A percentile compares a stretch with the other conserved stretches of the same genome.
Evolutionary conservation across 1,140 invertebrate species (phyloP).

Genomic region (Palaemon carinicauda): DNA sequence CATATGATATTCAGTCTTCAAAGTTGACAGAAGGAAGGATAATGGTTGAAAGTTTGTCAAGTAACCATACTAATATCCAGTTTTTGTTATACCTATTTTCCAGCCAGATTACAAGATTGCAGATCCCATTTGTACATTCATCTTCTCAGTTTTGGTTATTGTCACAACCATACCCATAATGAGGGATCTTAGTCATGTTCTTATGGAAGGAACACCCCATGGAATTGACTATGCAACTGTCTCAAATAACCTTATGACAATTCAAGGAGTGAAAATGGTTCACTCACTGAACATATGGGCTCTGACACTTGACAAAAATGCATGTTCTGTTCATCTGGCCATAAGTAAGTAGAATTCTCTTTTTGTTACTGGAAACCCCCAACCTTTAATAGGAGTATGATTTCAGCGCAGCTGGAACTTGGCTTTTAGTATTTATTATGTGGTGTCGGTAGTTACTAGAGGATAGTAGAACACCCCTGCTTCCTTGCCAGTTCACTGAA

Average conservation of each 20-base stretch:
- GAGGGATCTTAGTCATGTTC: conserved; percentile 76
- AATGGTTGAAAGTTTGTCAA: background rate
- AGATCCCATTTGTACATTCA: conserved; percentile 88
- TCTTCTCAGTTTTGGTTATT: conserved; percentile 86
- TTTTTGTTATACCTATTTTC: conserved; percentile 46
- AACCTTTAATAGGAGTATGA: too few species aligned
- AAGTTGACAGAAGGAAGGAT: too few species aligned
- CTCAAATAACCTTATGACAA: conserved; percentile 67
- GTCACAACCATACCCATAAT: conserved; percentile 80
- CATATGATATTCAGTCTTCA: too few species aligned
- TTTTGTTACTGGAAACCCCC: too few species aligned
- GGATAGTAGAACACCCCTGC: too few species aligned
- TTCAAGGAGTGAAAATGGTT: conserved; percentile 77
- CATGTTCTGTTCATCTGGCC: conserved; percentile 78
- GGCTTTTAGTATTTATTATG: too few species aligned
- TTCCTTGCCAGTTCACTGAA: too few species aligned
- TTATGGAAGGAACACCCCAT: conserved; percentile 81
- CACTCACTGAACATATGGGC: conserved; percentile 85
- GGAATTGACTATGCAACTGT: conserved; percentile 68
- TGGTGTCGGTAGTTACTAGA: too few species aligned
- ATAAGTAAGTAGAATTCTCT: conserved; percentile 69
- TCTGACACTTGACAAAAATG: conserved; percentile 76
- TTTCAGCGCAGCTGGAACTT: too few species aligned
- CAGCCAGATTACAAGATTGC: conserved; percentile 80
- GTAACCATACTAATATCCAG: background rate